Evolutionary conservation across 1,140 invertebrate genomes (phyloP), one percentile per base, ranked within the genome.

Genomic region (Panagrolaimus sp.): DNA sequence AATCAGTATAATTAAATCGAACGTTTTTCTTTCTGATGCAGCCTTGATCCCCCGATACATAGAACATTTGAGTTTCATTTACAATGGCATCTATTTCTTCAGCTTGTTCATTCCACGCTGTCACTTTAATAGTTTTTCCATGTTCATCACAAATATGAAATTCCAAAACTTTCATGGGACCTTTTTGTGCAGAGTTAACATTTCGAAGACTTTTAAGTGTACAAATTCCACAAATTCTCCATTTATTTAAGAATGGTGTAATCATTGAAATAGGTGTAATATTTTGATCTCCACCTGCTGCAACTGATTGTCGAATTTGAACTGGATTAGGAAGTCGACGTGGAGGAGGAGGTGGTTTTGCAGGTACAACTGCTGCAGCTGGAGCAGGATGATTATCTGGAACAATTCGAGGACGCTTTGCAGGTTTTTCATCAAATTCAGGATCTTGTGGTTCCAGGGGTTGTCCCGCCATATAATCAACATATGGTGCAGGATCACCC

Each of bases 91-190:
- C 52, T 12, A 28, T 58, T 28, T 58, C 52, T 12, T 26, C 14
- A 58, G 52, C 52, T 9, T 26, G 52, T 2, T 58, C 52, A 58
- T 58, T 58, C 52, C 52, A 58, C 4, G 52, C 52, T 8, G 52
- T 58, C 12, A 58, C 17, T 17, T 58, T 58, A 12, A 58, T 14
- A 12, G 52, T 26, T 12, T 21, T 1, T 28, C 2, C 8, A 58
- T n/a, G 1, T 21, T 58, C 52, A 26, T 58, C 52, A 21, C 1
- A 58, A 0, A 58, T 3, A n/a, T 10, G 8, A 28, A 58, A 58
- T 21, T 21, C 21, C 5, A 58, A 21, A n/a, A 58, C 52, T 12
- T 21, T 58, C 52, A 58, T n/a, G 0, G n/a, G 10, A n/a, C 52
- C 52, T 58, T 28, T 21, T 4, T 17, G 26, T 21, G 52, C 15